Evolutionary conservation across 2,888 invertebrate genomes (phyloP).

Genomic region (Pachydiplax longipennis): DNA sequence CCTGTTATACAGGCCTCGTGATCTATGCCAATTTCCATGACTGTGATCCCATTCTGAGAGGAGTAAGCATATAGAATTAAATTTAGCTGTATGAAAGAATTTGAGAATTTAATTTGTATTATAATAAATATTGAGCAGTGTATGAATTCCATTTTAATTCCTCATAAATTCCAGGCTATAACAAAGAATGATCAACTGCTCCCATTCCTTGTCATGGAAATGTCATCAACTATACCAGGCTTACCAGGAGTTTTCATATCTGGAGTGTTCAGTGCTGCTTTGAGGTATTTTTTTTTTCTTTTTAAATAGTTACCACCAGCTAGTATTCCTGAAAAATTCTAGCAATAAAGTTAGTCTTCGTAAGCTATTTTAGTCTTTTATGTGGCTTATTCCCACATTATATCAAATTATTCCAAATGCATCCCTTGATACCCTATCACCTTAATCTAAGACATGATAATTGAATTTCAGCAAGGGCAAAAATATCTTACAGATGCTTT

Average conservation of each 20-base stretch:
- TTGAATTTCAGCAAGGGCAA: too few relatives aligned
- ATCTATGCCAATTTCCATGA: constrained; percentile 84
- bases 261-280: constrained; percentile 85
- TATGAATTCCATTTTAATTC: too few relatives aligned
- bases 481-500: neutral
- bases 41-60: constrained; percentile 76
- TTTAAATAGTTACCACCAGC: neutral
- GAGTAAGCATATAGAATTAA: neutral
- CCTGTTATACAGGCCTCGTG: constrained; percentile 84
- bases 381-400: neutral
- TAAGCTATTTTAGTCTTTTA: constrained; percentile 16
- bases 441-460: too few relatives aligned
- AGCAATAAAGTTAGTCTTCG: neutral
- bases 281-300: constrained; percentile 67
- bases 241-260: constrained; percentile 86
- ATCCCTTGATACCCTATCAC: too few relatives aligned
- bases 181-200: constrained; percentile 76
- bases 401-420: too few relatives aligned
- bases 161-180: constrained; percentile 60
- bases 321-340: neutral
- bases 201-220: constrained; percentile 84
- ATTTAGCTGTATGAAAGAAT: neutral
- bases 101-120: too few relatives aligned
- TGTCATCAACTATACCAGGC: constrained; percentile 75
- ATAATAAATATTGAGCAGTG: too few relatives aligned